These are phyloP conservation scores for Centropus bengalensis DNA, from an alignment of 2,113 vertebrate genomes.

Conservation along the genomic window DNA sequence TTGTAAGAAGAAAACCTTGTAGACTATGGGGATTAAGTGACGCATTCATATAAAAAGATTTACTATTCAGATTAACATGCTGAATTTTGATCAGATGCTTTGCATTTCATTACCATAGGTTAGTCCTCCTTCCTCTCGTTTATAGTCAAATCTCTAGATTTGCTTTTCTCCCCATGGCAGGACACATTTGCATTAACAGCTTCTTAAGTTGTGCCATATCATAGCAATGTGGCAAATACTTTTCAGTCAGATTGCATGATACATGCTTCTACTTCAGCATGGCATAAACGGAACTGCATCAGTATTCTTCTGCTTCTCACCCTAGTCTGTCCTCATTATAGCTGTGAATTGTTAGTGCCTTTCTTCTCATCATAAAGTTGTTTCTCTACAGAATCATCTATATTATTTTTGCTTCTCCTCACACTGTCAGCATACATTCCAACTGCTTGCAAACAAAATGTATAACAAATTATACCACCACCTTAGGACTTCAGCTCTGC, in stretches of 20 bases:
- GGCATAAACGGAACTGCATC: not conserved
- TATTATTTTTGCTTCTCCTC: not conserved
- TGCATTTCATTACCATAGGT: slow-evolving; percentile 57
- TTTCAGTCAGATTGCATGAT: not conserved
- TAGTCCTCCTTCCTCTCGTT: not conserved
- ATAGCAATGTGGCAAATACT: not conserved
- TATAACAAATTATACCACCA: not conserved
- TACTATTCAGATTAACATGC: slow-evolving; percentile 46
- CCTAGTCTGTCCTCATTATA: not conserved
- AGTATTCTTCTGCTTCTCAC: not conserved
- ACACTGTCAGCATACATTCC: not conserved
- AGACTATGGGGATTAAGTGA: slow-evolving; percentile 15
- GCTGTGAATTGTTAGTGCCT: not conserved
- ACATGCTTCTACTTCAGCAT: not conserved
- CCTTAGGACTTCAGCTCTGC: not conserved
- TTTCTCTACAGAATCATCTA: not conserved
- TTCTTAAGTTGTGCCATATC: not conserved
- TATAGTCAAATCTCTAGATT: slow-evolving; percentile 40
- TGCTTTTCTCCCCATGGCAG: slow-evolving; percentile 35
- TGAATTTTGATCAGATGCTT: slow-evolving; percentile 63
- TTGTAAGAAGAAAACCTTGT: not conserved
- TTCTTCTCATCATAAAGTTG: not conserved
- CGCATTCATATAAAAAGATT: slow-evolving; percentile 51
- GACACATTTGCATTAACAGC: slow-evolving; percentile 52
- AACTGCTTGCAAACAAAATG: not conserved